These are phyloP conservation scores for Patella depressa DNA, from an alignment of 2,888 invertebrate species.

Conservation along the genomic window DNA sequence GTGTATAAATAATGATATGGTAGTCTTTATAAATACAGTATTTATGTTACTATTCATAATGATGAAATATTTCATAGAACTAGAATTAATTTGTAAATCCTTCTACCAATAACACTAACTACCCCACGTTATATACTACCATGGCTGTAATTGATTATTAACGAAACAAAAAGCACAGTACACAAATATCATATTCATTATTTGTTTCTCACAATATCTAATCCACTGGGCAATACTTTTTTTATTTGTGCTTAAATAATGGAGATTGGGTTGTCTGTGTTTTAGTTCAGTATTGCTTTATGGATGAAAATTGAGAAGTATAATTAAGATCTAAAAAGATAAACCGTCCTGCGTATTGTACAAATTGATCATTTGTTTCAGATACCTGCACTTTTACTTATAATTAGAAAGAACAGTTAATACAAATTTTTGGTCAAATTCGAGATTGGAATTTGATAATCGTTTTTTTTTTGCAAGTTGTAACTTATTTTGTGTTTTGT, in stretches of 20 bases:
- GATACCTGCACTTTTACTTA: background rate
- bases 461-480: background rate
- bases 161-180: background rate
- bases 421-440: background rate
- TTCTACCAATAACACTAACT: no score
- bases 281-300: background rate
- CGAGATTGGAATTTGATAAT: background rate
- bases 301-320: background rate
- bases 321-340: background rate
- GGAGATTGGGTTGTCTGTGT: background rate
- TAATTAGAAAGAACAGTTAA: background rate
- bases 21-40: no score
- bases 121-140: no score
- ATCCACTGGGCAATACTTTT: background rate
- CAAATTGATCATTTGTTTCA: background rate
- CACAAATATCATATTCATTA: background rate
- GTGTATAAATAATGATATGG: no score
- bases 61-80: no score
- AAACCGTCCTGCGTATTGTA: background rate
- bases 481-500: conserved; percentile 17
- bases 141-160: no score
- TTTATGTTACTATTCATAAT: no score
- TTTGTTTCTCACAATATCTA: background rate
- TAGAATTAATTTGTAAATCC: no score
- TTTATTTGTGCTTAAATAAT: conserved; percentile 1